Evolutionary conservation across 2,888 invertebrate species (phyloP).

Genomic region (Isoperla grammatica): DNA sequence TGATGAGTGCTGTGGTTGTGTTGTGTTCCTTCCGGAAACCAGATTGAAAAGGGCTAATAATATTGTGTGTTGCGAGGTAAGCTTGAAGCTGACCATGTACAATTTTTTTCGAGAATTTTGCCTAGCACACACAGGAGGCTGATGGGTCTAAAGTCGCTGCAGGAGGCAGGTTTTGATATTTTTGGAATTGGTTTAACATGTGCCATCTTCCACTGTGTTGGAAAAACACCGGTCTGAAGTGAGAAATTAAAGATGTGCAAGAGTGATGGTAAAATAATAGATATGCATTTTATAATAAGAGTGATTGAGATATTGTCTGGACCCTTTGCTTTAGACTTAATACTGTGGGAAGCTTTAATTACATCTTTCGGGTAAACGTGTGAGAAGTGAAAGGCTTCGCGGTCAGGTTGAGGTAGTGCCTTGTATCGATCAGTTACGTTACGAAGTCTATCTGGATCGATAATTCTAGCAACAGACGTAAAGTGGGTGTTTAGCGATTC

Average conservation of each 20-base stretch:
- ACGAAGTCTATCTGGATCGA: no score
- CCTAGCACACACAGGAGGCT: constrained; percentile 31
- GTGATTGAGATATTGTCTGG: no score
- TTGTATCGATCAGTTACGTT: no score
- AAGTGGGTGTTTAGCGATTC: no score
- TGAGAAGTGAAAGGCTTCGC: no score
- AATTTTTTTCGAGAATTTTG: constrained; percentile 31
- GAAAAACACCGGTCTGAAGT: neutral
- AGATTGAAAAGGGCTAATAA: constrained; percentile 35
- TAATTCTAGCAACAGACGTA: no score
- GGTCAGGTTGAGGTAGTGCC: no score
- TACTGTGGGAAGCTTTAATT: no score
- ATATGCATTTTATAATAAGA: no score
- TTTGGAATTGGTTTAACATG: constrained; percentile 29
- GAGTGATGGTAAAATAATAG: neutral
- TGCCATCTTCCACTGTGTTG: constrained; percentile 33
- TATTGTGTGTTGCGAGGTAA: constrained; percentile 26
- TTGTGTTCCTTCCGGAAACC: constrained; percentile 34
- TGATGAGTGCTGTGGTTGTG: constrained; percentile 34
- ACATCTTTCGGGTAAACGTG: no score
- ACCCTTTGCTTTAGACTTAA: no score
- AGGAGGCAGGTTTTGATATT: neutral
- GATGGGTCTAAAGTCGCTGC: constrained; percentile 34
- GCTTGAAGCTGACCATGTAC: constrained; percentile 30
- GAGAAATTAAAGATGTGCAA: neutral